Conservation (phyloP, 1,140 invertebrate species). For the Hyles euphorbiae region DNA sequence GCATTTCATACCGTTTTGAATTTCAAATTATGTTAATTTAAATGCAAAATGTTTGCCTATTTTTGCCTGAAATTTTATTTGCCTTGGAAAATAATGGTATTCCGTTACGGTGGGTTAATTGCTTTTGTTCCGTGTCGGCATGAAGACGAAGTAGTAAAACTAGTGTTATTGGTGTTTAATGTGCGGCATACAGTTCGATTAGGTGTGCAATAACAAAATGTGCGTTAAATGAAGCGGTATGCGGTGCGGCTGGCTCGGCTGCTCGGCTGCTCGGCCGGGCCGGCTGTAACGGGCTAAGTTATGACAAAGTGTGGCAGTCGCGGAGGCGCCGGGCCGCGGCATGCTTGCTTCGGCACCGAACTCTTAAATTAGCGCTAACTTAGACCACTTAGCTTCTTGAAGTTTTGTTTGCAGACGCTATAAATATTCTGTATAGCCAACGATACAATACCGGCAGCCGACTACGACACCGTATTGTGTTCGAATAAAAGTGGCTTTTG, state of each 20-base stretch:
- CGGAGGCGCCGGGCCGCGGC: slow-evolving; percentile 27
- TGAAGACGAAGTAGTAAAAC: too few species aligned
- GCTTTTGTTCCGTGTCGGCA: too few species aligned
- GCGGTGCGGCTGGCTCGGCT: slow-evolving; percentile 21
- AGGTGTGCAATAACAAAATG: slow-evolving; percentile 31
- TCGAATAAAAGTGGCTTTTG: slow-evolving; percentile 38
- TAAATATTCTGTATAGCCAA: slow-evolving; percentile 59
- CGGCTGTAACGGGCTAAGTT: slow-evolving; percentile 46
- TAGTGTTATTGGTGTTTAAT: too few species aligned
- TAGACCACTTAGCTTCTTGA: slow-evolving; percentile 63
- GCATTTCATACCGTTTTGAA: slow-evolving; percentile 53
- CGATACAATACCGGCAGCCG: slow-evolving; percentile 36
- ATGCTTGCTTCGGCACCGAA: slow-evolving; percentile 35
- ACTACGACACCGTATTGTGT: slow-evolving; percentile 37
- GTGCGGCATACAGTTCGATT: too few species aligned
- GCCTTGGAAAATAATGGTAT: slow-evolving; percentile 12
- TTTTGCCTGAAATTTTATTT: slow-evolving; percentile 21
- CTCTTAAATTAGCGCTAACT: slow-evolving; percentile 70
- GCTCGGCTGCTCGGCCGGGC: too few species aligned
- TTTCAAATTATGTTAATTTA: slow-evolving; percentile 58
- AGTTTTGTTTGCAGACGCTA: slow-evolving; percentile 64
- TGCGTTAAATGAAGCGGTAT: slow-evolving; percentile 35
- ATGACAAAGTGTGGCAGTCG: slow-evolving; percentile 50
- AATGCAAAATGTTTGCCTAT: slow-evolving; percentile 23
- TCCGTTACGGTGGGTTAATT: not conserved